Conservation (phyloP, 2,113 vertebrate genomes). For the Capreolus pygargus region DNA sequence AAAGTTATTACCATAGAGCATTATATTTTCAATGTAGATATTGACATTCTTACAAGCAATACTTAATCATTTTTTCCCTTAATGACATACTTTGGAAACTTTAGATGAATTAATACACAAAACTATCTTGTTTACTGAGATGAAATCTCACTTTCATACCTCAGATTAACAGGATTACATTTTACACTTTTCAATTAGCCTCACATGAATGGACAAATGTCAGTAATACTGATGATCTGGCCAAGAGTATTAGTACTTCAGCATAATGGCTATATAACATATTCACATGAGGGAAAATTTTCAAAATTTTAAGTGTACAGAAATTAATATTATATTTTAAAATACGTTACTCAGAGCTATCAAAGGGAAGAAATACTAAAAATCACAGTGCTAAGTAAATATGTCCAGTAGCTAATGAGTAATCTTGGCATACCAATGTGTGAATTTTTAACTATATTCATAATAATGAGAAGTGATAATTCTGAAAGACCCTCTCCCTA, state of each 20-base stretch:
- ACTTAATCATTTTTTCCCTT: background rate
- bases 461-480: background rate
- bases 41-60: background rate
- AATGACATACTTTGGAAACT: background rate
- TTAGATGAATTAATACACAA: background rate
- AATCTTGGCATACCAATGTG: background rate
- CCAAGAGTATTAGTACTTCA: background rate
- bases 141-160: background rate
- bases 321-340: background rate
- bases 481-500: background rate
- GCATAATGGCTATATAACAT: background rate
- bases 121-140: background rate
- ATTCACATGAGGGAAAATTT: background rate
- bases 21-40: background rate
- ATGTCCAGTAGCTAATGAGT: background rate
- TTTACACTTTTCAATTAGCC: background rate
- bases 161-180: background rate
- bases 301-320: background rate
- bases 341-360: background rate
- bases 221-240: background rate
- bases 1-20: background rate
- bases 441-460: background rate
- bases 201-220: background rate
- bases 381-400: background rate
- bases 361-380: background rate